Conservation (phyloP, 1,140 invertebrate genomes). For the Ladona fulva region DNA sequence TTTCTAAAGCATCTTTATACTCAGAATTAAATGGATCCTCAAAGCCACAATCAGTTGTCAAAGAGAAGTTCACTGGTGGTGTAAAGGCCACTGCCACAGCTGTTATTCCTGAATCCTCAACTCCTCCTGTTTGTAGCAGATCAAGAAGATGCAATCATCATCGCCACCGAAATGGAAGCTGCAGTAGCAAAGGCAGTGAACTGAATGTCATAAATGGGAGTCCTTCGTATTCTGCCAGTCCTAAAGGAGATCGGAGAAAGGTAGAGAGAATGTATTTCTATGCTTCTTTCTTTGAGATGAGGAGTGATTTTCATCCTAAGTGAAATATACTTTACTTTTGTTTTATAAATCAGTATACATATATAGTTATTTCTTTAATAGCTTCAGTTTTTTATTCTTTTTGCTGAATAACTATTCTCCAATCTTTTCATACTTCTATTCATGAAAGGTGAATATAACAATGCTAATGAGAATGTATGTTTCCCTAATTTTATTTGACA, state of each 20-base stretch:
- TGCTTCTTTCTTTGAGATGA: too few species aligned
- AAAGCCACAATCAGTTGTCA: conserved; percentile 45
- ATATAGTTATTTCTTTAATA: too few species aligned
- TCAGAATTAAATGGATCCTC: conserved; percentile 48
- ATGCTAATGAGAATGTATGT: too few species aligned
- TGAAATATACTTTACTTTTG: too few species aligned
- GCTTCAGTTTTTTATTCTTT: too few species aligned
- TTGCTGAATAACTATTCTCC: too few species aligned
- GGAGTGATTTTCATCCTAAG: too few species aligned
- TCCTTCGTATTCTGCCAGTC: background rate
- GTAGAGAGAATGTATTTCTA: too few species aligned
- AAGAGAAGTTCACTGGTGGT: background rate
- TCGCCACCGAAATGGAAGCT: background rate
- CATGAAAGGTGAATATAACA: too few species aligned
- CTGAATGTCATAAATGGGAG: background rate
- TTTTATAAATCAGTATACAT: too few species aligned
- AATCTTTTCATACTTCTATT: too few species aligned
- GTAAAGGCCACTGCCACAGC: background rate
- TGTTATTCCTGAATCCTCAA: background rate
- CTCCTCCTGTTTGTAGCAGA: background rate
- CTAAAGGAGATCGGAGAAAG: background rate
- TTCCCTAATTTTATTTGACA: too few species aligned
- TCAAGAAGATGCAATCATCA: background rate
- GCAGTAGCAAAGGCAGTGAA: conserved; percentile 11
- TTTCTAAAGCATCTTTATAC: conserved; percentile 47